Percentiles rank a stretch among this genome's conserved stretches.
Conservation (phyloP, 2,113 vertebrate genomes). For the Sarotherodon lohbergeri region DNA sequence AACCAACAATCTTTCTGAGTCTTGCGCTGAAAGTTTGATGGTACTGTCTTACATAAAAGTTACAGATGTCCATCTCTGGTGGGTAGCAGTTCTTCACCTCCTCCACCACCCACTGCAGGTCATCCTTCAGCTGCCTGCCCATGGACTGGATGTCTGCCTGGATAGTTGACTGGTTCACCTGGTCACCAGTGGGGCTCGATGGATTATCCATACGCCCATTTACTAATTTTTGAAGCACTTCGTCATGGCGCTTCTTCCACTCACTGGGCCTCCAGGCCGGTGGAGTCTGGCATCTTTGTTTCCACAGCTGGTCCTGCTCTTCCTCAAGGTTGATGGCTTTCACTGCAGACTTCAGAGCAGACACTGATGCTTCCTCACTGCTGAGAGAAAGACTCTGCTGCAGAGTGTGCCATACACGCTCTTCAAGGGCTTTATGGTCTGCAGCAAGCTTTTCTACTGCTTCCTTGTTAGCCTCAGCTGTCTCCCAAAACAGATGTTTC, state of each 20-base stretch:
- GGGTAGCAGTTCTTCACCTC: conserved; percentile 78
- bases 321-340: conserved; percentile 75
- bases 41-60: conserved; percentile 77
- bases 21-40: conserved; percentile 72
- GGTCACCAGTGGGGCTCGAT: fast-evolving
- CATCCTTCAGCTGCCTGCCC: conserved; percentile 77
- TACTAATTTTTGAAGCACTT: neutral
- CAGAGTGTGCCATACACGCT: too few species aligned
- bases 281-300: conserved; percentile 6
- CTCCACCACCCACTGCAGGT: conserved; percentile 75
- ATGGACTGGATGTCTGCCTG: conserved; percentile 66
- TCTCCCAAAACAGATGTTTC: conserved; percentile 52
- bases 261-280: neutral
- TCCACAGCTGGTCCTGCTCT: conserved; percentile 70
- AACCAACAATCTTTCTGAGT: conserved; percentile 59
- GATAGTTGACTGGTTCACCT: neutral
- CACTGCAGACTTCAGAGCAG: conserved; percentile 64
- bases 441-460: too few species aligned
- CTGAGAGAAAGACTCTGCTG: too few species aligned
- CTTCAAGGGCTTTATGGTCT: too few species aligned
- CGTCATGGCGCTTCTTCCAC: neutral
- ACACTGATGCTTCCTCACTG: too few species aligned
- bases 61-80: conserved; percentile 72
- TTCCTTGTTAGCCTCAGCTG: neutral
- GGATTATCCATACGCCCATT: neutral